Evolutionary conservation across 2,113 vertebrate genomes (phyloP), one percentile per base, ranked within the genome.

Genomic region (Monopterus albus): DNA sequence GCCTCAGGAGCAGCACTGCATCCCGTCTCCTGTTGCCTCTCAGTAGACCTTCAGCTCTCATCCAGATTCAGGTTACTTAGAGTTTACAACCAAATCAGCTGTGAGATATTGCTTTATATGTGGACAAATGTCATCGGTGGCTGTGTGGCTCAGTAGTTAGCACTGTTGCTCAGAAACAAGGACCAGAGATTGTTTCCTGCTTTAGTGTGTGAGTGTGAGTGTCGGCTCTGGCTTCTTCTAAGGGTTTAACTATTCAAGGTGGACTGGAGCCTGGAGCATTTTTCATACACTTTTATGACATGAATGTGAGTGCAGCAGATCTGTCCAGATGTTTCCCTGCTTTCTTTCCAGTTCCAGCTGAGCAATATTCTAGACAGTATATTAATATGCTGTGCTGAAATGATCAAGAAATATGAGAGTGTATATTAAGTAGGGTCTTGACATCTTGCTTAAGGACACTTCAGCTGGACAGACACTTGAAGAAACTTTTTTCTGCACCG

Each of bases 11-110:
- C 29, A 1, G 65, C 42, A 18, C 67, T 33, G 21, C 68, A 61
- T 80, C 72, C 87, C 82, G 84, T 88, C 78, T 81, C 6, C 69
- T 11, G 47, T 51, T 67, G 68, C 77, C 75, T 72, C 47, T 72
- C 50, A 53, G 60, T 23, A 18, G 45, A 78, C 75, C 65, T 59
- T 63, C 56, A 80, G 57, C 67, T 50, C 60, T 42, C 50, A 64
- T 72, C 70, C 56, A 42, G 46, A 69, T 51, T 20, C 52, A 71
- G 73, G 63, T 83, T 73, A 59, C 62, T 70, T 20, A 57, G 43
- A 70, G 61, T 28, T 35, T 58, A 31, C 29, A 31, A 7, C 5
- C 5, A 5, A 31, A 31, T n/a, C n/a, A n/a, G n/a, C n/a, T n/a
- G n/a, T n/a, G 29, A 57, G 59, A 64, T 31, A 35, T 39, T 33